These are phyloP conservation scores for Oxyteleia sp. DNA, from an alignment of 2,888 invertebrate species.

Conservation along the genomic window DNA sequence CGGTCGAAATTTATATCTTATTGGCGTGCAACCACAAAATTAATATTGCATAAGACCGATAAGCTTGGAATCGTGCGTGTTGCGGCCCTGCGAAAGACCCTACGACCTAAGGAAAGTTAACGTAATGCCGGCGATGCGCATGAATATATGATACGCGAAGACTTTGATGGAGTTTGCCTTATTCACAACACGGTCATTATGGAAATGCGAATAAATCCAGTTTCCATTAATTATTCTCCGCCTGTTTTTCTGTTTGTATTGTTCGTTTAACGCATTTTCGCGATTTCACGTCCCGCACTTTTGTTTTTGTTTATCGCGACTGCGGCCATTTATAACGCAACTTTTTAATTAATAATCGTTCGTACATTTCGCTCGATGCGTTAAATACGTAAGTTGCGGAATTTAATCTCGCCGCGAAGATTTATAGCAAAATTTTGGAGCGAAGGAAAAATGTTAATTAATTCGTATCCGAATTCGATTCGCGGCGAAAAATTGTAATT, in stretches of 20 bases:
- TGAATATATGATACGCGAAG: constrained; percentile 66
- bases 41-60: constrained; percentile 63
- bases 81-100: constrained; percentile 49
- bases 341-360: constrained; percentile 59
- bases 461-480: constrained; percentile 50
- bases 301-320: constrained; percentile 29
- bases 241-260: constrained; percentile 52
- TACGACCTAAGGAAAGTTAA: constrained; percentile 63
- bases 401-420: constrained; percentile 39
- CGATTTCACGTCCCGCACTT: constrained; percentile 23
- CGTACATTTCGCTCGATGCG: constrained; percentile 12
- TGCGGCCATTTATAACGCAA: constrained; percentile 38
- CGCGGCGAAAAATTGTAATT: constrained; percentile 56
- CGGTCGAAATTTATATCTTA: no score
- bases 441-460: constrained; percentile 60
- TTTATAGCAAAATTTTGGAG: constrained; percentile 51
- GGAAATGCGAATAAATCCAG: constrained; percentile 59
- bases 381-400: constrained; percentile 49
- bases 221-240: constrained; percentile 64
- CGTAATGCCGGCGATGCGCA: constrained; percentile 57
- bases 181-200: constrained; percentile 67
- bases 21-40: constrained; percentile 58
- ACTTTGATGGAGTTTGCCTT: constrained; percentile 58
- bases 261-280: constrained; percentile 46
- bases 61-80: constrained; percentile 55